Conservation (phyloP, 2,113 vertebrate genomes). For the Octodon degus region DNA sequence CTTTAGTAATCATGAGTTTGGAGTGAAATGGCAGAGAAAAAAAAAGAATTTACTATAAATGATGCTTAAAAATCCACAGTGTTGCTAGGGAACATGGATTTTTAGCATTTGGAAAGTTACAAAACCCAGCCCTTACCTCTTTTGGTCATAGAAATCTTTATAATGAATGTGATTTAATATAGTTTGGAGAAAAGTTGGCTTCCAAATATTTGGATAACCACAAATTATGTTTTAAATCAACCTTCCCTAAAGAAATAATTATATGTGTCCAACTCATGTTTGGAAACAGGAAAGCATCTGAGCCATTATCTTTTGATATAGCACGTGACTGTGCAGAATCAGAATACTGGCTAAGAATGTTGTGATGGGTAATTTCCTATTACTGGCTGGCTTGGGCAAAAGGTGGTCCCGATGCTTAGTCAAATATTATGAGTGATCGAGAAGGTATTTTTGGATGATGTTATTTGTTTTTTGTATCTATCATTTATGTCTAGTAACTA, state of each 20-base stretch:
- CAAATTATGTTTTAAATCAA: slow-evolving; percentile 16
- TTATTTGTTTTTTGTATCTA: no score
- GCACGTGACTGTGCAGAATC: neutral
- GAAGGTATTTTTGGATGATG: neutral
- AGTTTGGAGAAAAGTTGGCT: slow-evolving; percentile 23
- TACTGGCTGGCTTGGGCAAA: neutral
- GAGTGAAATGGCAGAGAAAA: slow-evolving; percentile 47
- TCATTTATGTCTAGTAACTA: no score
- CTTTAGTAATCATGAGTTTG: slow-evolving; percentile 65
- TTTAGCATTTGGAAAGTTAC: slow-evolving; percentile 68
- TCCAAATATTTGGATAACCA: slow-evolving; percentile 49
- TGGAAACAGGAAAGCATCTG: neutral
- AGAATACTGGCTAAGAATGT: neutral
- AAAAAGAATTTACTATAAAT: slow-evolving; percentile 74
- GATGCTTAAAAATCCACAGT: slow-evolving; percentile 61
- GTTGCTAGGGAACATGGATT: slow-evolving; percentile 79
- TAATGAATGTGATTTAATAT: slow-evolving; percentile 45
- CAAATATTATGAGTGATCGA: neutral
- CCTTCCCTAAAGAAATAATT: slow-evolving; percentile 41
- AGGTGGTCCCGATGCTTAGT: neutral
- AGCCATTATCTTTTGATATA: neutral
- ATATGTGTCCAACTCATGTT: neutral
- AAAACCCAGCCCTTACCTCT: slow-evolving; percentile 53
- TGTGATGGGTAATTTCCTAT: neutral
- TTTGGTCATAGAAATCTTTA: slow-evolving; percentile 53